Evolutionary conservation across 2,113 vertebrate genomes (phyloP), one percentile per base, ranked within the genome.

Genomic region (Esox niger): DNA sequence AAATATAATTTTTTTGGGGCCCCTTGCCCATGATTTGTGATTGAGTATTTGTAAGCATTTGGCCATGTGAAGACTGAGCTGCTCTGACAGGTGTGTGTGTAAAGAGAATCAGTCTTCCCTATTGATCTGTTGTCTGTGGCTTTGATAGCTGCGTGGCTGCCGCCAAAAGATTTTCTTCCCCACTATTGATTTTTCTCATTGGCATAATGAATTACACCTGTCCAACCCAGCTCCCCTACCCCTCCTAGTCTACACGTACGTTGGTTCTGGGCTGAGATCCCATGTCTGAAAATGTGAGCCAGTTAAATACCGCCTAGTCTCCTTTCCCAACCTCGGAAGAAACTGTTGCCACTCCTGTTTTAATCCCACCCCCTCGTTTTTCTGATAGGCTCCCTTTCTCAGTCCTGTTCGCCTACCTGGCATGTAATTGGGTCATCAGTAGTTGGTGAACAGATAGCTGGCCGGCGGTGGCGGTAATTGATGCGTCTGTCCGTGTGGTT

Each of bases 401-500:
- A 3, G 55, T 8, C 25, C 38, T 20, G 63, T 47, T 60, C 70
- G 31, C 64, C 71, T 58, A 1, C 11, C 59, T 33, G 62, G 47
- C 62, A 64, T 55, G 1, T 64, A 81, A 87, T 74, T 77, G 38
- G 66, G 66, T 67, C 66, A 76, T 71, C 78, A 74, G 30, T 31
- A 74, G 78, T 61, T 20, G n/a, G 59, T 38, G 77, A 76, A 84
- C 57, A 74, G 55, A 66, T 69, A 56, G 59, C 70, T 62, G 74
- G 58, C 68, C 3, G 77, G 58, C 63, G n/a, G n/a, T 2, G 80
- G 27, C 58, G 78, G 78, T 71, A 76, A 87, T 77, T 66, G 74
- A 81, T 82, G 80, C 6, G 11, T 25, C 60, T 63, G 77, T 84
- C 80, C 82, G 76, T 81, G 75, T 79, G 78, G 74, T 84, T 86